Conservation (phyloP, 2,797 vertebrate genomes). For the Pangasius krempfi region DNA sequence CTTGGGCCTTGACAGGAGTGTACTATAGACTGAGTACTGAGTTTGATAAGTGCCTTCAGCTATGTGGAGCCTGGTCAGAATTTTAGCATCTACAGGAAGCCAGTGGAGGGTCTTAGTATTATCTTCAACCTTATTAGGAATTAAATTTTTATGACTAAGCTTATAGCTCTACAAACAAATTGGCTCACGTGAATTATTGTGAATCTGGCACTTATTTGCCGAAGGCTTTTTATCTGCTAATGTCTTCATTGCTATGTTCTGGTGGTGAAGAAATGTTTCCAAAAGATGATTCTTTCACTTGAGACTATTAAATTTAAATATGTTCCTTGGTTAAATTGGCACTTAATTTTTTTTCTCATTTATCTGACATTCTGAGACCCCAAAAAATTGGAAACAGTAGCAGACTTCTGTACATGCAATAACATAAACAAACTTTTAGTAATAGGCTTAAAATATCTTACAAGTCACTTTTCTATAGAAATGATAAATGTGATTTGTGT, state of each 20-base stretch:
- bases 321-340: not conserved
- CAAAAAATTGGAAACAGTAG: not conserved
- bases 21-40: not conserved
- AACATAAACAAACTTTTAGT: not conserved
- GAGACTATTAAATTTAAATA: not conserved
- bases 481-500: not conserved
- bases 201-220: not conserved
- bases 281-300: slow-evolving; percentile 3
- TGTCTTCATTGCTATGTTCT: not conserved
- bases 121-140: not conserved
- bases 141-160: not conserved
- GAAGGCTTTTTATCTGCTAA: not conserved
- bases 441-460: not conserved
- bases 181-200: not conserved
- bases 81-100: not conserved
- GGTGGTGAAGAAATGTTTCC: not conserved
- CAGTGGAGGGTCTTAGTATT: not conserved
- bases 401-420: no score
- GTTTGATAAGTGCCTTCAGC: not conserved
- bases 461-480: not conserved
- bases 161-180: not conserved
- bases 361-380: not conserved
- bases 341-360: not conserved
- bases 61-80: not conserved
- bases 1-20: not conserved